Percentiles rank a stretch among this genome's conserved stretches.
Conservation (phyloP, 1,140 invertebrate species). For the Dendrolimus kikuchii region DNA sequence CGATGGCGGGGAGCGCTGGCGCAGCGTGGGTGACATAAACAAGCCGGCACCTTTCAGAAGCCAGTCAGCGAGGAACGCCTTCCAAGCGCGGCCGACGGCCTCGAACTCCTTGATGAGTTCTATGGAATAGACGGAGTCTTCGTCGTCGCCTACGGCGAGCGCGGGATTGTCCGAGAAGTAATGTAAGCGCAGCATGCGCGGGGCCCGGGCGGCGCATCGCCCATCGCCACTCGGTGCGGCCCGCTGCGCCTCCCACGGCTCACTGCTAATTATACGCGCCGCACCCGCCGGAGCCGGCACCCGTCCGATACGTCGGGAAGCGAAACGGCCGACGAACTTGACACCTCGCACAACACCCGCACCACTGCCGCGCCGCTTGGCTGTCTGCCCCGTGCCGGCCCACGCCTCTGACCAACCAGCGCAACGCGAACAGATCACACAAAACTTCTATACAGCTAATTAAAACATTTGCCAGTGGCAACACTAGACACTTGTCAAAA, state of each 20-base stretch:
- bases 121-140: constrained; percentile 78
- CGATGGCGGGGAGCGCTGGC: constrained; percentile 10
- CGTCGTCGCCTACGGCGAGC: constrained; percentile 73
- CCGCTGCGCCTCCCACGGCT: constrained; percentile 55
- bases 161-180: constrained; percentile 84
- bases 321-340: constrained; percentile 26
- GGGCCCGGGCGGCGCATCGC: constrained; percentile 45
- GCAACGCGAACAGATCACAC: constrained; percentile 3
- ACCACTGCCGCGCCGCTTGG: constrained; percentile 22
- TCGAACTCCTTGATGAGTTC: constrained; percentile 91
- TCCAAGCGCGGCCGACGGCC: constrained; percentile 80
- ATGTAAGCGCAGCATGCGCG: constrained; percentile 82
- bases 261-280: constrained; percentile 54
- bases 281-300: constrained; percentile 11
- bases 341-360: constrained; percentile 26
- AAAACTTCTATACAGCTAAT: constrained; percentile 1
- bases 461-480: not conserved
- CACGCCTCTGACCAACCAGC: constrained; percentile 25
- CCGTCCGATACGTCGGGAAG: constrained; percentile 11
- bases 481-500: too few relatives aligned
- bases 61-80: constrained; percentile 79
- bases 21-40: constrained; percentile 48
- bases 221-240: constrained; percentile 45
- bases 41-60: constrained; percentile 79
- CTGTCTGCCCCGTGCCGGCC: constrained; percentile 26